A percentile compares a stretch with the other conserved stretches of the same genome.
Evolutionary conservation across 2,888 invertebrate species (phyloP).

Genomic region (Volucella inanis): DNA sequence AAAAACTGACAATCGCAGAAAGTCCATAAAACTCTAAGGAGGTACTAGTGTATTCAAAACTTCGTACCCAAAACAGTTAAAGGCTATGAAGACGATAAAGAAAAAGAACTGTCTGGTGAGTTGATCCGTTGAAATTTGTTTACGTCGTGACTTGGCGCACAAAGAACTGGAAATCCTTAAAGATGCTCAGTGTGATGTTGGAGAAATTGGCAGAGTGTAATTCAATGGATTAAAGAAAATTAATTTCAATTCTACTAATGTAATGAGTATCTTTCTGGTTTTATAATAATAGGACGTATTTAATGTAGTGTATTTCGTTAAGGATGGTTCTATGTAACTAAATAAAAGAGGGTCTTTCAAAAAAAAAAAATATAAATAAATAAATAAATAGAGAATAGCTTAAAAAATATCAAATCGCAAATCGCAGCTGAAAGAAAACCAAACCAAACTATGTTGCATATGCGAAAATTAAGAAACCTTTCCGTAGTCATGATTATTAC

Average conservation of each 20-base stretch:
- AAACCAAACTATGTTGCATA: no score
- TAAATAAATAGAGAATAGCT: no score
- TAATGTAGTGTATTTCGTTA: no score
- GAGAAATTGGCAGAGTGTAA: conserved; percentile 38
- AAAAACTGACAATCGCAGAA: conserved; percentile 10
- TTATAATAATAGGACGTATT: not conserved
- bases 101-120: conserved; percentile 60
- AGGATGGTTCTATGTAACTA: no score
- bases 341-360: no score
- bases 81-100: conserved; percentile 13
- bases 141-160: conserved; percentile 49
- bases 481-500: no score
- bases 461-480: no score
- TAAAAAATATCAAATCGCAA: no score
- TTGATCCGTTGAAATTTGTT: conserved; percentile 70
- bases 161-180: not conserved
- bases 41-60: not conserved
- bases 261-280: not conserved
- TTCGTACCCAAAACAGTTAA: conserved; percentile 10
- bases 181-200: conserved; percentile 11
- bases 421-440: no score
- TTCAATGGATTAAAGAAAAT: conserved; percentile 46
- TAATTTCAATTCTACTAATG: conserved; percentile 24
- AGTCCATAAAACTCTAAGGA: not conserved
- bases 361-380: no score